These are phyloP conservation scores for Drosophila burlai DNA, from an alignment of 1,140 invertebrate genomes.

Conservation along the genomic window DNA sequence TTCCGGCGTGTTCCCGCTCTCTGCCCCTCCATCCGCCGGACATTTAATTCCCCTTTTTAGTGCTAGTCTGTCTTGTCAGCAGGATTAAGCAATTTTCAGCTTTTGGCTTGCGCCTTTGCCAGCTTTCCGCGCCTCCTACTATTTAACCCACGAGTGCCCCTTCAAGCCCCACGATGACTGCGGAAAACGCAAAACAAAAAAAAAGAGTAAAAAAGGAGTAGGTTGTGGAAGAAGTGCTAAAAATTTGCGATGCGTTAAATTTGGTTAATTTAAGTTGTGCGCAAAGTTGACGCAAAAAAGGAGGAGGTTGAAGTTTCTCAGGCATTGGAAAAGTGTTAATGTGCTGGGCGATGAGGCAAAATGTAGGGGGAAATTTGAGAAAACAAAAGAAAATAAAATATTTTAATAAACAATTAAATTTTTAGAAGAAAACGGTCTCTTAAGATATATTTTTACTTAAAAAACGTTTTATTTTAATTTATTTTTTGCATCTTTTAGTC, in stretches of 20 bases:
- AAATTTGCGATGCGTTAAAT: constrained; percentile 77
- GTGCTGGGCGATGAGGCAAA: constrained; percentile 9
- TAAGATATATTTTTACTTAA: neutral
- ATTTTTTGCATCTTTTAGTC: neutral
- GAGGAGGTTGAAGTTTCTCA: neutral
- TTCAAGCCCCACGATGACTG: constrained; percentile 61
- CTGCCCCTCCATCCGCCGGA: constrained; percentile 1
- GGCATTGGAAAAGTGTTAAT: constrained; percentile 30
- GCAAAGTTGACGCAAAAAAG: constrained; percentile 1
- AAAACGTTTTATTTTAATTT: neutral
- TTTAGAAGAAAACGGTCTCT: neutral
- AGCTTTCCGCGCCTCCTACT: constrained; percentile 62
- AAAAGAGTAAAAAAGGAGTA: constrained; percentile 14
- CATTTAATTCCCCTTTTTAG: constrained; percentile 55
- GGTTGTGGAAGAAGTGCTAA: constrained; percentile 37
- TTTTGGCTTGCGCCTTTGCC: constrained; percentile 64
- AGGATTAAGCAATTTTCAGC: constrained; percentile 84
- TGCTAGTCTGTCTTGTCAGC: constrained; percentile 74
- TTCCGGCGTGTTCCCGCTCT: neutral
- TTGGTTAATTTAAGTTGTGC: constrained; percentile 70
- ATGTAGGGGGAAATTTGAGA: neutral
- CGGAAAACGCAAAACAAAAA: constrained; percentile 12
- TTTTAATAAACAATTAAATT: neutral
- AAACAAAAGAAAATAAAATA: neutral
- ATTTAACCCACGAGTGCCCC: constrained; percentile 10